phyloP scores from a whole-genome alignment of 2,888 invertebrate species.

The Synergus laeviventris region DNA sequence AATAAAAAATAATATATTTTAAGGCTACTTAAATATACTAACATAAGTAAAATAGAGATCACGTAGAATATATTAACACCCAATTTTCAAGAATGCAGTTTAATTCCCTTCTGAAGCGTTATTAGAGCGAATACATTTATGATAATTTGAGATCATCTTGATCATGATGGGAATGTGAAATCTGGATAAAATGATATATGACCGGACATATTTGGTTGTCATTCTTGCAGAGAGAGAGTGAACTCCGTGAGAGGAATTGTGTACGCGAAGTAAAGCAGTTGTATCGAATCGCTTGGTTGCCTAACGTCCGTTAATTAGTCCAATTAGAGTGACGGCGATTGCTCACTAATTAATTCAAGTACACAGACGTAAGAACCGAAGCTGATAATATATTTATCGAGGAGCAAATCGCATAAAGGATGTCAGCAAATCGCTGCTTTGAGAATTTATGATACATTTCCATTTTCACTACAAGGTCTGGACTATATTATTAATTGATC shows the following conservation, averaged over 20 bases:
- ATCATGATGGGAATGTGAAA: neutral
- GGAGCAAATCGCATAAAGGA: slow-evolving; percentile 47
- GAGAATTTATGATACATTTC: neutral
- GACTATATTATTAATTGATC: neutral
- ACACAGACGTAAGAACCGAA: slow-evolving; percentile 39
- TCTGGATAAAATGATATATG: neutral
- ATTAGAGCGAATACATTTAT: neutral
- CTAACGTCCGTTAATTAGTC: slow-evolving; percentile 57
- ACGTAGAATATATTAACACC: neutral
- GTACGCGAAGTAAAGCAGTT: neutral
- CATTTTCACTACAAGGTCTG: neutral
- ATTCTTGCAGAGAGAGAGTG: neutral
- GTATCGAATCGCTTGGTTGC: slow-evolving; percentile 33
- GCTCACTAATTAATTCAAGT: slow-evolving; percentile 56
- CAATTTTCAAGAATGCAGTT: neutral
- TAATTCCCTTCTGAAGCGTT: neutral
- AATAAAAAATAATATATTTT: neutral
- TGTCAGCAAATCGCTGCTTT: neutral
- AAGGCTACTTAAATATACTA: neutral
- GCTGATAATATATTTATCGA: slow-evolving; percentile 46
- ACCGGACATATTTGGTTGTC: neutral
- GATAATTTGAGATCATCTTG: neutral
- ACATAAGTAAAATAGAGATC: neutral
- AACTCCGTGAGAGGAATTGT: neutral
- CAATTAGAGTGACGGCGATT: slow-evolving; percentile 59